Base-by-base conservation (phyloP, 2,797 vertebrate species). In the Tragopan temminckii region DNA sequence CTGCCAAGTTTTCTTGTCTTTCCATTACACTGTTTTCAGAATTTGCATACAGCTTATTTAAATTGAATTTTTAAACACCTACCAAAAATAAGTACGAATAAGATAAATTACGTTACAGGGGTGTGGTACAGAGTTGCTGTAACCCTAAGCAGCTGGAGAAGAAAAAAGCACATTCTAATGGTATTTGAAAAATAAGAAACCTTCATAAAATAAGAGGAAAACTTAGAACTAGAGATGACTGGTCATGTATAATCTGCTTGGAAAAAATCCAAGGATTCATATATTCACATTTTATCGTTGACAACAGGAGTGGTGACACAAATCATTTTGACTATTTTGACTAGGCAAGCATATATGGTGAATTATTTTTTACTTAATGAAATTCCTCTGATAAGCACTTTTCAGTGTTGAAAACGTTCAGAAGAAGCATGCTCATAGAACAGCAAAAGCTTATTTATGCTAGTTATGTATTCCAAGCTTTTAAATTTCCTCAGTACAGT, bases 321-420 rank as follows among this genome's bases (percentile, higher is more conserved):
- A 79, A 83, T 86, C 1, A 78, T 77, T 90, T 87, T 84, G 52
- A 79, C 40, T 38, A 55, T 76, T 94, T 90, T 94, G 18, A 53
- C 21, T 57, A 88, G 25, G 63, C 88, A 90, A 88, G 29, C 36
- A 88, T 8, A 59, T 75, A 33, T 7, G n/a, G 31, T 45, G 76
- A 85, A 82, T 91, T 82, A 87, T 83, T 77, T 90, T 94, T 87
- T 72, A 43, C 46, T 52, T 85, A 71, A 82, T 66, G 24, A 78
- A 91, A 94, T 90, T 94, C 80, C 74, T 88, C 77, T 90, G 84
- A 80, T 92, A 94, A 91, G 13, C 59, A 63, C 8, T 43, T 72
- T 91, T 93, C 29, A 36, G 24, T 24, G 24, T 21, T 66, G 43
- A 90, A 43, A 85, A 69, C 23, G 29, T 64, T 79, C 1, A 75